These are phyloP conservation scores for Therioaphis trifolii DNA, from an alignment of 2,888 invertebrate species.

Conservation along the genomic window DNA sequence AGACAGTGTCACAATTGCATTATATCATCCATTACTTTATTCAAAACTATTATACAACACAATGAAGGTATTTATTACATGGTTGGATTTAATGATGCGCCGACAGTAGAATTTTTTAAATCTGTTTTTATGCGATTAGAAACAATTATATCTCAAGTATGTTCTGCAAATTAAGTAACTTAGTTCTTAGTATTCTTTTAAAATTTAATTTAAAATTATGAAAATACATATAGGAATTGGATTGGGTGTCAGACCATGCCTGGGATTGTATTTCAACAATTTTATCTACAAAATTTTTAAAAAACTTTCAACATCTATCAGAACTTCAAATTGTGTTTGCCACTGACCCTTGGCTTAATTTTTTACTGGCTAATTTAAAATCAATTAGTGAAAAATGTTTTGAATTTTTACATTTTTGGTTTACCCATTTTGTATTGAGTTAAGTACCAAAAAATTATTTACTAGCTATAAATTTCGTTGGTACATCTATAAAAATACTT, in stretches of 20 bases:
- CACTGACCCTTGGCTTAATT: constrained; percentile 48
- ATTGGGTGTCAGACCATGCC: constrained; percentile 27
- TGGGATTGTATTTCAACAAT: constrained; percentile 46
- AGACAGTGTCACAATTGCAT: constrained; percentile 39
- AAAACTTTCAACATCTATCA: background rate
- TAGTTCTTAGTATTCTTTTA: background rate
- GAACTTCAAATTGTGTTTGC: constrained; percentile 24
- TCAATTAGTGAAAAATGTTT: constrained; percentile 32
- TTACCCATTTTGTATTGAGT: constrained; percentile 33
- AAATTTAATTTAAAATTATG: background rate
- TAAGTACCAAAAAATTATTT: constrained; percentile 3
- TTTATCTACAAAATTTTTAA: constrained; percentile 31
- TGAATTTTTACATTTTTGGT: constrained; percentile 46
- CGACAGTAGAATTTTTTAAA: constrained; percentile 33
- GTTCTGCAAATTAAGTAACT: background rate
- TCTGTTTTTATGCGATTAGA: constrained; percentile 43
- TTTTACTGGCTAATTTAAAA: constrained; percentile 32
- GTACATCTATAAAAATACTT: background rate
- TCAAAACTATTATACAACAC: constrained; percentile 41
- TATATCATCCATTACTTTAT: constrained; percentile 32
- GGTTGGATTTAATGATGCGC: constrained; percentile 1
- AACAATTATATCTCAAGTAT: constrained; percentile 57
- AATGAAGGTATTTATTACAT: constrained; percentile 6
- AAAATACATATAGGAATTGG: constrained; percentile 24
- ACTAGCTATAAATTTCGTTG: background rate